Base-by-base conservation (phyloP, 2,113 vertebrate species). In the Notarius quadriscutis region DNA sequence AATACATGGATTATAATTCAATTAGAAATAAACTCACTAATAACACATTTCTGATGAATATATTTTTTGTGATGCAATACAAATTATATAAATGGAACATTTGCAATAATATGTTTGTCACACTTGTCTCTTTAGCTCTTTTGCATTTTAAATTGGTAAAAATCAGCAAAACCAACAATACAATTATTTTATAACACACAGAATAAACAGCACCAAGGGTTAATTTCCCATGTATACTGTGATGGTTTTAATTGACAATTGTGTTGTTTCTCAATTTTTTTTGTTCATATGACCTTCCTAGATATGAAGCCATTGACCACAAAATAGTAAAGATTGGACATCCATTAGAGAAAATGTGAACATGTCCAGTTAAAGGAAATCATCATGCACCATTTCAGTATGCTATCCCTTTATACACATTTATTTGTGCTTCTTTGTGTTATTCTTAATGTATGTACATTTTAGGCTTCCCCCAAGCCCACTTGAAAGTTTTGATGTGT, bases 141-240 rank as follows among this genome's bases (percentile, higher is more conserved):
- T 72, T 60, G 7, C 34, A 20, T 30, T 79, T 86, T 51, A 79
- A 10, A 27, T 78, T 15, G 12, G 25, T 34, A 75, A 9, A 53
- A 78, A 77, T 65, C 81, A 75, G 25, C 17, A 84, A 53, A 50
- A 41, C 48, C 63, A 80, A 30, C 62, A 89, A 63, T 71, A 87
- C 58, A 82, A 50, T 22, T 48, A 48, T 60, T 18, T 15, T 51
- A 77, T 69, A 87, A 75, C 48, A 81, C 48, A 65, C 17, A 80
- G 22, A 41, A 8, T 57, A 57, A 30, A 79, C n/a, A 84, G 34
- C 82, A 85, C 41, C 79, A 34, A 75, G 20, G 77, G 1, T 57
- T 72, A 60, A 53, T 18, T 81, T 79, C 17, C 27, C 11, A 72
- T 58, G 63, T 58, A 81, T 27, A 51, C 62, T 48, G 27, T 72